Evolutionary conservation across 2,113 vertebrate genomes (phyloP), one percentile per base, ranked within the genome.

Genomic region (Struthidea cinerea): DNA sequence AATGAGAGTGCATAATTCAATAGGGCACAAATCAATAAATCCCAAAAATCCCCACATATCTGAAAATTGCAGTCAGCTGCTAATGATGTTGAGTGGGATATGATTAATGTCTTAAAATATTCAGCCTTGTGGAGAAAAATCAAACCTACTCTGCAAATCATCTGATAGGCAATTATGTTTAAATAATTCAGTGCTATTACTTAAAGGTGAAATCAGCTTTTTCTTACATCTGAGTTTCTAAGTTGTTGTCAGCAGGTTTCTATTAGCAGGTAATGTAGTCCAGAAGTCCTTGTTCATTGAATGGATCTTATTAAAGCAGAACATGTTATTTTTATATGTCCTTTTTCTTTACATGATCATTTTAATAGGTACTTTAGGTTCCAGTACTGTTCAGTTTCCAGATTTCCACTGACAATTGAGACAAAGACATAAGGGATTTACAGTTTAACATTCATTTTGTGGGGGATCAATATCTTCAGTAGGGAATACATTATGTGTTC

Each of bases 51-150:
- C 46, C 68, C 27, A 89, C 23, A 32, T 84, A 63, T 59, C 42
- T 81, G 68, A 87, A 64, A 93, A 96, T 24, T 78, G 13, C 61
- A 78, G 86, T 93, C 92, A 97, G 73, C 73, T 90, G 69, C 73
- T 84, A 68, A 19, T n/a, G 50, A 80, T 33, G 33, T 63, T 89
- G 89, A 92, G 89, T 84, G 35, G 52, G 76, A 60, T 84, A 71
- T 71, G 76, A 95, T 93, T 94, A 95, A 81, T 84, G 44, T 63
- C 75, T 84, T 94, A 67, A 93, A 93, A 95, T 77, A 93, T 90
- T 94, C 91, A 86, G 26, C 35, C 63, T 94, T 93, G 11, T 78
- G 64, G 24, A 90, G 60, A 89, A 95, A 94, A 95, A 90, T 81
- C 85, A 96, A 90, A 52, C 35, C 71, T 70, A 39, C 19, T 92